These are phyloP conservation scores for Microctonus brassicae DNA, from an alignment of 2,888 invertebrate genomes.

Conservation along the genomic window DNA sequence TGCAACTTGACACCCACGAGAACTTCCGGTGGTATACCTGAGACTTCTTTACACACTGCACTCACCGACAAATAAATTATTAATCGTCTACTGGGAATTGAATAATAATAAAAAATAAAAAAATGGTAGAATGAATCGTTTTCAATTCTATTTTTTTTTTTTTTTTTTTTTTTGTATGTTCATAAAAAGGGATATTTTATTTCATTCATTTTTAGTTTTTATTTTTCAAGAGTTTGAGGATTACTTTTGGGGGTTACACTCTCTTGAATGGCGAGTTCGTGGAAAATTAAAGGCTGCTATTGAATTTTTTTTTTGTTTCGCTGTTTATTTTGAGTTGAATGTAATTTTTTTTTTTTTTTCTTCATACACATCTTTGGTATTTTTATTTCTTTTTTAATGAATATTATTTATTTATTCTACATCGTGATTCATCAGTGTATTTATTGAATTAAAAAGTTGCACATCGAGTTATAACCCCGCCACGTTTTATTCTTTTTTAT, in stretches of 20 bases:
- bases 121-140: neutral
- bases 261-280: neutral
- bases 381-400: no score
- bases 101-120: neutral
- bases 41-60: slow-evolving; percentile 6
- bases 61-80: neutral
- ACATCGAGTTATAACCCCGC: no score
- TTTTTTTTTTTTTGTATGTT: no score
- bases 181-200: neutral
- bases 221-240: no score
- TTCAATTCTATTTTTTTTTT: neutral
- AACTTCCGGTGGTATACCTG: slow-evolving; percentile 39
- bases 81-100: no score
- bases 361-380: neutral
- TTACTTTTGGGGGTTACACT: neutral
- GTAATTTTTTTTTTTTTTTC: neutral
- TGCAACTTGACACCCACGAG: slow-evolving; percentile 46
- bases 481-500: no score
- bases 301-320: no score
- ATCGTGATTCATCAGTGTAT: no score
- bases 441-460: no score
- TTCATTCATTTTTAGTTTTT: neutral
- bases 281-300: neutral
- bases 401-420: no score
- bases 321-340: no score